phyloP scores from a whole-genome alignment of 2,113 vertebrate species.

The Hippocampus zosterae region DNA sequence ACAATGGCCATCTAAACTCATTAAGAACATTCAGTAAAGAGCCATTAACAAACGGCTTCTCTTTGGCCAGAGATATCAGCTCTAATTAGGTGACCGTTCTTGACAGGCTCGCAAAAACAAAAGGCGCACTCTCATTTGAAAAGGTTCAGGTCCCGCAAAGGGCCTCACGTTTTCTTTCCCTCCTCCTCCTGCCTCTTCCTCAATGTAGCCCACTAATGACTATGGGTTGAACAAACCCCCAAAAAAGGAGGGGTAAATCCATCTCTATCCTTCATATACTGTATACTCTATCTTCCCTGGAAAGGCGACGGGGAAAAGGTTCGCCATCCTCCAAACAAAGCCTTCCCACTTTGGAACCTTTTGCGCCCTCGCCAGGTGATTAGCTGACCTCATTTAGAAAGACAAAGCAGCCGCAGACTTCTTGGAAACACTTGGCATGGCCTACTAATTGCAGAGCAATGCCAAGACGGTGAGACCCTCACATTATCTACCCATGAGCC shows the following conservation, averaged over 20 bases:
- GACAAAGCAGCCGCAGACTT: conserved; percentile 70
- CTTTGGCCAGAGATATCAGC: conserved; percentile 87
- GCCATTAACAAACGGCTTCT: conserved; percentile 87
- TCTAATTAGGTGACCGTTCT: conserved; percentile 96
- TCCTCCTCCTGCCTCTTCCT: conserved; percentile 22
- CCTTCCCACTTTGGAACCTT: conserved; percentile 81
- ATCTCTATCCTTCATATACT: conserved; percentile 29
- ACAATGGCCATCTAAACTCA: conserved; percentile 95
- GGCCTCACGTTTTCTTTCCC: conserved; percentile 77
- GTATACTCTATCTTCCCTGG: conserved; percentile 19
- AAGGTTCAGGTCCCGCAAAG: conserved; percentile 85
- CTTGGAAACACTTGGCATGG: conserved; percentile 75
- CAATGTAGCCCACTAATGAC: conserved; percentile 78
- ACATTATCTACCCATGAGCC: not conserved
- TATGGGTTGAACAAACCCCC: conserved; percentile 74
- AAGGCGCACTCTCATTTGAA: conserved; percentile 85
- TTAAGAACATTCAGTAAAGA: conserved; percentile 94
- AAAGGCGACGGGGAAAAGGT: conserved; percentile 60
- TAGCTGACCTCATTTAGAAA: conserved; percentile 70
- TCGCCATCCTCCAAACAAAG: conserved; percentile 75
- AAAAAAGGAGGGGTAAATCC: conserved; percentile 42
- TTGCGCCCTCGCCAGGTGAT: conserved; percentile 88
- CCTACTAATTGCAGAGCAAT: conserved; percentile 52
- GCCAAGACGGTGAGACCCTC: conserved; percentile 8
- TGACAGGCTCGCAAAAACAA: conserved; percentile 92